phyloP scores from a whole-genome alignment of 2,888 invertebrate species.

The Seira musarum region DNA sequence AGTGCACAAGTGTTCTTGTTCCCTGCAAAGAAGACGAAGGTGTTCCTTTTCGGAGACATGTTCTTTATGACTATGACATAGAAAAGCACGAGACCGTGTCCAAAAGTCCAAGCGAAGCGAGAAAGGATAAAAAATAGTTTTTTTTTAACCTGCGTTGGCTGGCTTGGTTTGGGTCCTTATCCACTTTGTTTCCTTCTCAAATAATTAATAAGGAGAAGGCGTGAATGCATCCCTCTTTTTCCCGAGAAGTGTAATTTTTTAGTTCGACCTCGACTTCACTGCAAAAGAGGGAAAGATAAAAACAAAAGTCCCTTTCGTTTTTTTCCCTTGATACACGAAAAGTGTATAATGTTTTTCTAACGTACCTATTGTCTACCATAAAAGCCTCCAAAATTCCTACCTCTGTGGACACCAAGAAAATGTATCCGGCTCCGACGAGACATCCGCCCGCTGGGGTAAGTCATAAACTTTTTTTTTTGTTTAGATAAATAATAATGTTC shows the following conservation, averaged over 20 bases:
- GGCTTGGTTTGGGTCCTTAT: neutral
- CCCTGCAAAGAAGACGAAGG: neutral
- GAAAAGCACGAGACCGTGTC: neutral
- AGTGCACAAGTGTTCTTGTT: conserved; percentile 16
- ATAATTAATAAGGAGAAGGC: conserved; percentile 41
- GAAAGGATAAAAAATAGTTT: neutral
- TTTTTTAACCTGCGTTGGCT: neutral
- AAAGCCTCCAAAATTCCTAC: conserved; percentile 60
- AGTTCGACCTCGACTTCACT: conserved; percentile 22
- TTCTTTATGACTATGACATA: neutral
- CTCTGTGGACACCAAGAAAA: conserved; percentile 71
- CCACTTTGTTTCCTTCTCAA: conserved; percentile 1
- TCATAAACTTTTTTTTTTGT: conserved; percentile 70
- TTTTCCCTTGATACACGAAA: conserved; percentile 8
- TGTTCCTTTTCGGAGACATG: conserved; percentile 12
- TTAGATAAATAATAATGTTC: conserved; percentile 51
- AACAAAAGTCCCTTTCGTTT: conserved; percentile 19
- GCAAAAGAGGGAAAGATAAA: neutral
- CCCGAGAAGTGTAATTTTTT: conserved; percentile 48
- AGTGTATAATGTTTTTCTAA: conserved; percentile 53
- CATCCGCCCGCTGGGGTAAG: conserved; percentile 85
- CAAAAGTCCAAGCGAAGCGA: neutral
- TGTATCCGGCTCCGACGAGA: conserved; percentile 85
- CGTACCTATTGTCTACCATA: conserved; percentile 49
- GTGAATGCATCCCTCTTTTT: conserved; percentile 52